Base-by-base conservation (phyloP, 2,113 vertebrate species). In the Camelus dromedarius region DNA sequence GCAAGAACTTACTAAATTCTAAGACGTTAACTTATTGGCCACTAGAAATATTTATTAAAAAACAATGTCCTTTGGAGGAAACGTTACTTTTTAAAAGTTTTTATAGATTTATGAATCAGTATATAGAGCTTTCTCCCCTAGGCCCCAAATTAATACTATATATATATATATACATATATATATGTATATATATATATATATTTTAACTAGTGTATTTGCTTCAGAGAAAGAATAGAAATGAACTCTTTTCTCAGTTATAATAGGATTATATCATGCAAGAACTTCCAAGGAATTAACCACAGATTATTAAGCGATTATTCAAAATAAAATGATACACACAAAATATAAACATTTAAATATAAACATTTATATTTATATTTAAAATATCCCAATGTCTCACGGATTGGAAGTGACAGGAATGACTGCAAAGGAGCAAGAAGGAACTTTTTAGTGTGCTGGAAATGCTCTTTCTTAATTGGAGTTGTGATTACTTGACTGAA, bases 201-300 rank as follows among this genome's bases (percentile, higher is more conserved):
- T 67, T 77, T 54, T 95, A 87, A 64, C 72, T 20, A 54, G 24
- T 50, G 3, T 83, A 35, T 72, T 79, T 92, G 30, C 50, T 82
- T 52, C 64, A 94, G 11, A 85, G 38, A 92, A 58, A 26, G 22
- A 86, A 69, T 0, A 69, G 9, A 88, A 93, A 76, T 64, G 2
- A 91, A 48, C 8, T 82, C 70, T 76, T 77, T 96, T 30, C 70
- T 95, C 48, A 64, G 28, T 92, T 92, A 89, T 20, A 90, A 20
- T 28, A 77, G 79, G 16, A 8, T 76, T 79, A 67, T 26, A 67
- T 48, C 77, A 58, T 5, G 2, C 58, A 96, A 83, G 18, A 48
- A 18, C 28, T 77, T 75, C 8, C 83, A 93, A 92, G 46, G n/a
- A 87, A 70, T 73, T 82, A 46, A 79, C 28, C 20, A 86, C 13